Percentiles rank a stretch among this genome's conserved stretches.
Evolutionary conservation across 2,797 vertebrate species (phyloP).

Genomic region (Rhynchotus rufescens): DNA sequence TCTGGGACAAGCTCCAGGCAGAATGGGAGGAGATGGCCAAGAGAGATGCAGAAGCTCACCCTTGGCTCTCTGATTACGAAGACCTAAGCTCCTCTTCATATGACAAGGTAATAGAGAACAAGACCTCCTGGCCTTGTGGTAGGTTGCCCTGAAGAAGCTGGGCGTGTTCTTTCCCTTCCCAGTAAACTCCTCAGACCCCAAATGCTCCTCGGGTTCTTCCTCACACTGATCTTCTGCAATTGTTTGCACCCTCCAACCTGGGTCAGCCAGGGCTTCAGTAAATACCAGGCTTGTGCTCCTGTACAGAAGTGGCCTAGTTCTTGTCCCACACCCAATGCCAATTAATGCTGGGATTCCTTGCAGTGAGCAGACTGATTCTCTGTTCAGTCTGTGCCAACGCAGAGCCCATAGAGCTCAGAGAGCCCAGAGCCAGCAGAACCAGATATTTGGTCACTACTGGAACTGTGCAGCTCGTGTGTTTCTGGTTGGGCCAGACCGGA

Average conservation of each 20-base stretch:
- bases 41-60: constrained; percentile 95
- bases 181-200: background rate
- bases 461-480: background rate
- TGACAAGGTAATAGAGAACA: constrained; percentile 87
- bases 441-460: background rate
- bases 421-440: no score
- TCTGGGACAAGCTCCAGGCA: constrained; percentile 99
- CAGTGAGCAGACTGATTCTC: background rate
- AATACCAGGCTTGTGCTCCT: background rate
- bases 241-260: background rate
- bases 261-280: background rate
- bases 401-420: background rate
- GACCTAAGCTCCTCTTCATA: constrained; percentile 90
- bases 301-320: background rate
- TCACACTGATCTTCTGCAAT: background rate
- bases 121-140: background rate
- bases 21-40: constrained; percentile 99
- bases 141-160: background rate
- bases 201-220: background rate
- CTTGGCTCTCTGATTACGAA: constrained; percentile 98
- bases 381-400: accelerated
- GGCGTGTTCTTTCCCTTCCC: accelerated
- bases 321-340: background rate
- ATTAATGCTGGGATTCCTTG: background rate
- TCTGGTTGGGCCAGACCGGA: background rate